Base-by-base conservation (phyloP, 2,113 vertebrate genomes). In the Otus sunia region DNA sequence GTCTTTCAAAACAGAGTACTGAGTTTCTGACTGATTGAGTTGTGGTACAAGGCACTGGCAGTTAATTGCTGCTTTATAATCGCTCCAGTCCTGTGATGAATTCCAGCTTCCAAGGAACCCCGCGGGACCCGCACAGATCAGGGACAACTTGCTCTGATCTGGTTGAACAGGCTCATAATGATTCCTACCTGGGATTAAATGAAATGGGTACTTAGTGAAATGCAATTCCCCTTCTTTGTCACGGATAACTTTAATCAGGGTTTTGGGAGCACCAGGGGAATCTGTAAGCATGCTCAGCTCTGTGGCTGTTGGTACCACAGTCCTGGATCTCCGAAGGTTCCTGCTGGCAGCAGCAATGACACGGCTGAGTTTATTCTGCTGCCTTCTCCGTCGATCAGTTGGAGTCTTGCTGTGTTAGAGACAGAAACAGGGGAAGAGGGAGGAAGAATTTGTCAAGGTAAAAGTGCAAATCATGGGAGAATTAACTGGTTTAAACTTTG, bases 121-220 rank as follows among this genome's bases (percentile, higher is more conserved):
- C 1, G 7, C 0, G 7, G 94, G 90, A 88, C 49, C 82, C 23
- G 68, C 71, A 60, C 50, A 32, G 60, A 92, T 93, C 94, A 52
- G 86, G 72, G 86, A 88, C 72, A 83, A 39, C 85, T 88, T 59
- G 63, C 75, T 86, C 75, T 83, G 75, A 88, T 90, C 59, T 71
- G 85, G 56, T 60, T 80, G 75, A 90, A 86, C 73, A 82, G 83
- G 76, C 75, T 88, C 72, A 19, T 56, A 72, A 67, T 34, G 84
- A 78, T 66, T 8, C 30, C 26, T 94, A 81, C 92, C 82, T 86
- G 62, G 94, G 83, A 86, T 89, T 96, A 84, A 94, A 88, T 12
- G 16, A 72, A 87, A 78, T 9, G 92, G 86, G 76, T 84, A 91
- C 95, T 92, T 94, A 79, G 73, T 27, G 88, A 85, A 92, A 85